Conservation (phyloP, 2,113 vertebrate species). For the Psophia crepitans region DNA sequence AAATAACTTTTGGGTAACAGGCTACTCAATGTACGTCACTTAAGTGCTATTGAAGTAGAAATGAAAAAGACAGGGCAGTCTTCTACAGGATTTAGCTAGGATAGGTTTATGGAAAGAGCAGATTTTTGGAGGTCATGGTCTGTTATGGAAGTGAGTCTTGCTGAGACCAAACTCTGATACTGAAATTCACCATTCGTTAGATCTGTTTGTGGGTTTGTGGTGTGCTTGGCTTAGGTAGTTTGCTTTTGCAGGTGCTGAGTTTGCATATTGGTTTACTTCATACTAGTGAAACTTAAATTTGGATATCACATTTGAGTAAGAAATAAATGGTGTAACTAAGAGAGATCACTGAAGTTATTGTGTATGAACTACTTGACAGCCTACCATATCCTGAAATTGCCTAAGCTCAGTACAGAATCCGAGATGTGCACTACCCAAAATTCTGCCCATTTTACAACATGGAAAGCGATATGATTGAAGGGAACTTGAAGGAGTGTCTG, state of each 20-base stretch:
- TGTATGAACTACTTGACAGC: not conserved
- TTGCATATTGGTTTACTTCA: not conserved
- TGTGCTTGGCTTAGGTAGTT: not conserved
- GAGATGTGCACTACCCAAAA: not conserved
- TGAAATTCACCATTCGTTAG: not conserved
- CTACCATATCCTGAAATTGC: not conserved
- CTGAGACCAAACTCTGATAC: not conserved
- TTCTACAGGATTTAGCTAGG: not conserved
- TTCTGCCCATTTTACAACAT: not conserved
- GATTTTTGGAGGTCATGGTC: not conserved
- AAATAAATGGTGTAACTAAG: not conserved
- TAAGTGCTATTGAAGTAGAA: not conserved
- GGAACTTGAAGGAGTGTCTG: not conserved
- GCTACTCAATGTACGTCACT: accelerated
- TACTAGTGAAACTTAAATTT: not conserved
- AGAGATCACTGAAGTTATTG: not conserved
- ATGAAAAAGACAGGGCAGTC: not conserved
- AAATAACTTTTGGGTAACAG: not conserved
- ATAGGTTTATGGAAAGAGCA: not conserved
- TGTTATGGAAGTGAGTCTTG: not conserved
- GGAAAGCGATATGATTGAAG: not conserved
- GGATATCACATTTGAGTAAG: not conserved
- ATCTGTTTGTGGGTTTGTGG: not conserved
- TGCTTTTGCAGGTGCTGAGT: not conserved
- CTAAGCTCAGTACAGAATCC: not conserved